Evolutionary conservation across 2,113 vertebrate genomes (phyloP).

Genomic region (Pseudorectes ferrugineus): DNA sequence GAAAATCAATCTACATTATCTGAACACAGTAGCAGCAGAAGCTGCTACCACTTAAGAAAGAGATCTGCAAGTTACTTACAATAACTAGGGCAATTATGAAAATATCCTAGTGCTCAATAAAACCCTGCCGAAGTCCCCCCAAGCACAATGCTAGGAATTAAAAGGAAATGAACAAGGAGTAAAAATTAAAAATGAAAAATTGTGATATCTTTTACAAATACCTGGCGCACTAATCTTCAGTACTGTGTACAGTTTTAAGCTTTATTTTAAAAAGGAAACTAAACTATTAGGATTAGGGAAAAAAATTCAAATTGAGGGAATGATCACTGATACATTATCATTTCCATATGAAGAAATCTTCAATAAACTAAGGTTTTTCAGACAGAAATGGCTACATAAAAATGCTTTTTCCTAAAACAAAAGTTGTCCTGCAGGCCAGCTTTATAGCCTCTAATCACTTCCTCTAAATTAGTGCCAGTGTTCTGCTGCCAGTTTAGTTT

Average conservation of each 20-base stretch:
- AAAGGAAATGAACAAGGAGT: neutral
- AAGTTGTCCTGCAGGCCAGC: neutral
- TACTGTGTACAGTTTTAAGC: neutral
- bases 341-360: neutral
- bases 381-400: neutral
- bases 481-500: neutral
- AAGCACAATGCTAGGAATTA: neutral
- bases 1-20: neutral
- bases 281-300: neutral
- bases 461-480: neutral
- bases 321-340: rapidly evolving
- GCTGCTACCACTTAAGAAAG: neutral
- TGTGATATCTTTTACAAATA: neutral
- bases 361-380: neutral
- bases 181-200: neutral
- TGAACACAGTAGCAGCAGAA: neutral
- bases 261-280: neutral
- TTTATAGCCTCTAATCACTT: neutral
- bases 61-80: neutral
- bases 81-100: neutral
- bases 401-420: neutral
- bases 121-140: neutral
- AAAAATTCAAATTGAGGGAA: neutral
- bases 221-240: neutral
- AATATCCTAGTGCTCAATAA: neutral